Evolutionary conservation across 2,888 invertebrate species (phyloP).

Genomic region (Xanthostigma xanthostigma): DNA sequence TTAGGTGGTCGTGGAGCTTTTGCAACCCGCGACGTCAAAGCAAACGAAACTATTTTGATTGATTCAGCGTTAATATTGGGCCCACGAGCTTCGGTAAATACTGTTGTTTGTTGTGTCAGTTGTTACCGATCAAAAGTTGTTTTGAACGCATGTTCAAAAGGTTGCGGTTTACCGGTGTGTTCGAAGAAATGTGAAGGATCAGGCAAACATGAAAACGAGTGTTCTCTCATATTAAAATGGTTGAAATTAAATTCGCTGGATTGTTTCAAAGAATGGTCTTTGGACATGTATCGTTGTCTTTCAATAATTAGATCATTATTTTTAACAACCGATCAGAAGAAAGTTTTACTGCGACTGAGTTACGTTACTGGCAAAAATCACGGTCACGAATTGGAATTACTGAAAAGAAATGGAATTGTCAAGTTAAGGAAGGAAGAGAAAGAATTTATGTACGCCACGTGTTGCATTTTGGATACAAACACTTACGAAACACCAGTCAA

Average conservation of each 20-base stretch:
- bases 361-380: conserved; percentile 37
- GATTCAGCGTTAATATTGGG: conserved; percentile 57
- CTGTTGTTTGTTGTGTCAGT: conserved; percentile 43
- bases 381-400: conserved; percentile 38
- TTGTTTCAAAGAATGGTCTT: conserved; percentile 20
- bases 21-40: conserved; percentile 45
- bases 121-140: conserved; percentile 38
- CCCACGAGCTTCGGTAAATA: conserved; percentile 39
- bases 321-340: conserved; percentile 30
- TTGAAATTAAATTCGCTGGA: conserved; percentile 30
- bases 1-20: conserved; percentile 58
- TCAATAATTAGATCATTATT: conserved; percentile 30
- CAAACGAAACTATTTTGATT: conserved; percentile 53
- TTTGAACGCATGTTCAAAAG: conserved; percentile 34
- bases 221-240: conserved; percentile 35
- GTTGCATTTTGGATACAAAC: conserved; percentile 48
- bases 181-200: conserved; percentile 44
- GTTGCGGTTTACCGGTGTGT: conserved; percentile 58
- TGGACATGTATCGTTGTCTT: conserved; percentile 26
- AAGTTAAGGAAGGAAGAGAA: conserved; percentile 39
- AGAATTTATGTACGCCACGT: conserved; percentile 39
- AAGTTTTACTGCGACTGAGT: conserved; percentile 36
- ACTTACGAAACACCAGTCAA: conserved; percentile 44
- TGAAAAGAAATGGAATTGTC: conserved; percentile 32
- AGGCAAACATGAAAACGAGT: conserved; percentile 40